Percentiles rank a stretch among this genome's conserved stretches.
Conservation (phyloP, 2,113 vertebrate species). For the Erpornis zantholeuca region DNA sequence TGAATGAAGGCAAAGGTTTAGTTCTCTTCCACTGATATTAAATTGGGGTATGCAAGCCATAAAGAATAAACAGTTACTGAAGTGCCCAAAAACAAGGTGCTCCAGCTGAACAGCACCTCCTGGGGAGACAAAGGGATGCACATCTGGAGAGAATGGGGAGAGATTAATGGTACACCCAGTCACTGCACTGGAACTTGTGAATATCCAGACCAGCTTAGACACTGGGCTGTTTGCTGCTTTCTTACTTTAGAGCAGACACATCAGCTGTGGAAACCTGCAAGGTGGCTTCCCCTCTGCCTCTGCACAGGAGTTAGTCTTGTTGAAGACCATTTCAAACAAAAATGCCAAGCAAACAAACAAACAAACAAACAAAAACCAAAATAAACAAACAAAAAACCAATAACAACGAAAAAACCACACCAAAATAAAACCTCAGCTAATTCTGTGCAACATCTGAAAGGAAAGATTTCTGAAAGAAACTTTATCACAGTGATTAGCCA, state of each 20-base stretch:
- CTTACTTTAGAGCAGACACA: background rate
- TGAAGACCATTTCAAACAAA: background rate
- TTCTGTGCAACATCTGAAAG: background rate
- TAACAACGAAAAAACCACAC: too few species aligned
- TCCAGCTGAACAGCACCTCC: background rate
- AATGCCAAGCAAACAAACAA: background rate
- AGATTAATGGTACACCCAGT: background rate
- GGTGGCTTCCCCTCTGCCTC: background rate
- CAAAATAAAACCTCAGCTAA: background rate
- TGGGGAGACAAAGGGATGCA: background rate
- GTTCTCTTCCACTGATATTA: background rate
- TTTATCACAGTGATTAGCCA: background rate
- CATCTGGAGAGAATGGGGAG: background rate
- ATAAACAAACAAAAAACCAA: background rate
- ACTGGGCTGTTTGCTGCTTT: background rate
- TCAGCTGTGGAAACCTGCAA: background rate
- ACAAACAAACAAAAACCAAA: too few species aligned
- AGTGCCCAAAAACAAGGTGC: background rate
- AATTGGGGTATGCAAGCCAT: background rate
- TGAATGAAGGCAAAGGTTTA: background rate
- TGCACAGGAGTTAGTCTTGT: background rate
- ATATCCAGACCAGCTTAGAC: background rate
- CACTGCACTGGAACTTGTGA: accelerated
- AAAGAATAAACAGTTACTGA: background rate
- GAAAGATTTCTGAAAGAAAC: background rate